These are phyloP conservation scores for Gnathonemus longibarbis DNA, from an alignment of 2,113 vertebrate species.

Conservation along the genomic window DNA sequence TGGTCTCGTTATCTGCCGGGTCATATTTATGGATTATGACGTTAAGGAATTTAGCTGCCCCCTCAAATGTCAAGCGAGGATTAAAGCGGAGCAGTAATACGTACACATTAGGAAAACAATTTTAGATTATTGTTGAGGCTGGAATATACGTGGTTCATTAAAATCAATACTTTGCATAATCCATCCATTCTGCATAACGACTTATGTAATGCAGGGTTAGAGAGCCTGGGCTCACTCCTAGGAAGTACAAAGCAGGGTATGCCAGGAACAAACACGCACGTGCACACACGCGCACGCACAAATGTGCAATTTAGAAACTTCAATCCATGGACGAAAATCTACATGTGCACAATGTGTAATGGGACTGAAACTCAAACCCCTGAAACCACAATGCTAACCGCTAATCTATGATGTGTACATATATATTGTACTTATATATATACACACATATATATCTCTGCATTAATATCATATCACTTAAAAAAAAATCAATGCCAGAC, in stretches of 20 bases:
- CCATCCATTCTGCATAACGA: neutral
- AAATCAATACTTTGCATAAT: slow-evolving; percentile 13
- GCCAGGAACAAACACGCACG: neutral
- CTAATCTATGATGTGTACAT: neutral
- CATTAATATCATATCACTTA: neutral
- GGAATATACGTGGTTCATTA: neutral
- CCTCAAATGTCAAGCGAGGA: neutral
- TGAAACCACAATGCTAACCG: neutral
- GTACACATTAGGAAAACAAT: neutral
- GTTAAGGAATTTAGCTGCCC: neutral
- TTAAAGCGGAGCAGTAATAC: neutral
- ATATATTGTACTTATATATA: neutral
- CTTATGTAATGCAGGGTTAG: neutral
- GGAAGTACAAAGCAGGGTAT: neutral
- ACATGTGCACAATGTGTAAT: neutral
- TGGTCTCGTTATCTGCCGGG: neutral
- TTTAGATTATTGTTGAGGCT: neutral
- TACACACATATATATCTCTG: neutral
- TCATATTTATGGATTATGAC: neutral
- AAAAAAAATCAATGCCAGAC: neutral
- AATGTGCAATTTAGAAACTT: neutral
- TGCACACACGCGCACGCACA: neutral
- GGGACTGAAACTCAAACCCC: neutral
- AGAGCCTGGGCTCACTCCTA: neutral
- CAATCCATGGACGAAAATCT: neutral